Evolutionary conservation across 2,888 invertebrate genomes (phyloP).

Genomic region (Halictus quadricinctus): DNA sequence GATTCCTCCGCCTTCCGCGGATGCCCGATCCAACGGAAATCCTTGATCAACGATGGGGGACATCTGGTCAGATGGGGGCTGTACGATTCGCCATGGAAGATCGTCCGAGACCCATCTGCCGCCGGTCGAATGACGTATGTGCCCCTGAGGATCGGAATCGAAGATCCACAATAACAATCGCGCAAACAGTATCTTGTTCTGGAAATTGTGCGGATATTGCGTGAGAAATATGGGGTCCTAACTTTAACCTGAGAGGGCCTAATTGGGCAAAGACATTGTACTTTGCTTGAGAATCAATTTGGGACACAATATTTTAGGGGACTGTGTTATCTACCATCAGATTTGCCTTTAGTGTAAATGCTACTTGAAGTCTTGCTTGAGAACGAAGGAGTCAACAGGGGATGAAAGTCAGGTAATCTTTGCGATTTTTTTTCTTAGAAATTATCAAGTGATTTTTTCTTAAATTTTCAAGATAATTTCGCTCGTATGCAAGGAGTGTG

Average conservation of each 20-base stretch:
- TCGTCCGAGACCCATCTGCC: conserved; percentile 71
- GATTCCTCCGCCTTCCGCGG: conserved; percentile 9
- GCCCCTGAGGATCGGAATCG: conserved; percentile 54
- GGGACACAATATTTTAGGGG: background rate
- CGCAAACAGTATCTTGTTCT: conserved; percentile 27
- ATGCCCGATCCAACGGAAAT: conserved; percentile 25
- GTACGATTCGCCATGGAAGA: conserved; percentile 66
- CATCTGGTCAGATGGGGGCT: conserved; percentile 66
- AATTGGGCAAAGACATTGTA: background rate
- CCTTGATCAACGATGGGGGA: conserved; percentile 57
- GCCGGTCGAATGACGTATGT: conserved; percentile 75
- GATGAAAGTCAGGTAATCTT: too few relatives aligned
- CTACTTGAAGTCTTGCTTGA: background rate
- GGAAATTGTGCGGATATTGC: background rate
- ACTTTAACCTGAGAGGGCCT: background rate
- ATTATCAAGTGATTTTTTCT: too few relatives aligned
- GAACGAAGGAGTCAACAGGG: too few relatives aligned
- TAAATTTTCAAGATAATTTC: too few relatives aligned
- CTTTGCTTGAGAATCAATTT: background rate
- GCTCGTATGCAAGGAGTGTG: too few relatives aligned
- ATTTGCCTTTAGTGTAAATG: background rate
- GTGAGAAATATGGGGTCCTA: background rate
- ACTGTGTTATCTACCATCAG: too few relatives aligned
- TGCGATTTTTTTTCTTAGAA: too few relatives aligned
- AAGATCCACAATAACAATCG: background rate